Conservation (phyloP, 23 tunicate species). For the Pegea sp. region DNA sequence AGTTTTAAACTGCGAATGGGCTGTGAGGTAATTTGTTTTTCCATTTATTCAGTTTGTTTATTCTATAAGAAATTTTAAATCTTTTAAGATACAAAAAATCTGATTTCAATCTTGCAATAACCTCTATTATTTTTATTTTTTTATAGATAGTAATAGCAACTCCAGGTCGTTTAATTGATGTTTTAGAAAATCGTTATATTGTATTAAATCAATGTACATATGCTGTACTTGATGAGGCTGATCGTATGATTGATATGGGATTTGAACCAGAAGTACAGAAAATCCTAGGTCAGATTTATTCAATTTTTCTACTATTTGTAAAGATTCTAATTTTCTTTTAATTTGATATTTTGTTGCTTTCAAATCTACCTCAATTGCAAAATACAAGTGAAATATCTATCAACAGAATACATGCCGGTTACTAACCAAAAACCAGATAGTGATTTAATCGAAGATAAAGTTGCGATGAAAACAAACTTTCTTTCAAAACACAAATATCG, state of each 20-base stretch:
- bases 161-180: conserved; percentile 91
- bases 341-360: too few relatives aligned
- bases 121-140: too few relatives aligned
- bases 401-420: conserved; percentile 91
- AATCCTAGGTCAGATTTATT: conserved; percentile 29
- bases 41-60: too few relatives aligned
- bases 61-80: too few relatives aligned
- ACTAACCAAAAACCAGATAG: conserved; percentile 86
- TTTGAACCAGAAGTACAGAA: conserved; percentile 93
- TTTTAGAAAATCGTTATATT: conserved; percentile 82
- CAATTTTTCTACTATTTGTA: too few relatives aligned
- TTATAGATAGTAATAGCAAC: conserved; percentile 94
- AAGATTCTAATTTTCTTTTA: too few relatives aligned
- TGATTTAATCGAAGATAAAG: conserved; percentile 59
- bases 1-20: conserved; percentile 97
- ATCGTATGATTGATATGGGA: conserved; percentile 99
- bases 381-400: too few relatives aligned
- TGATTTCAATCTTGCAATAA: too few relatives aligned
- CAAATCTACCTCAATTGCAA: too few relatives aligned
- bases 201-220: conserved; percentile 96
- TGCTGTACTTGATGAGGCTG: conserved; percentile 94
- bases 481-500: conserved; percentile 75
- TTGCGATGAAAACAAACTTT: conserved; percentile 69
- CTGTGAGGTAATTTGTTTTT: conserved; percentile 33
- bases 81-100: too few relatives aligned